Evolutionary conservation across 2,113 vertebrate genomes (phyloP).

Genomic region (Junco hyemalis): DNA sequence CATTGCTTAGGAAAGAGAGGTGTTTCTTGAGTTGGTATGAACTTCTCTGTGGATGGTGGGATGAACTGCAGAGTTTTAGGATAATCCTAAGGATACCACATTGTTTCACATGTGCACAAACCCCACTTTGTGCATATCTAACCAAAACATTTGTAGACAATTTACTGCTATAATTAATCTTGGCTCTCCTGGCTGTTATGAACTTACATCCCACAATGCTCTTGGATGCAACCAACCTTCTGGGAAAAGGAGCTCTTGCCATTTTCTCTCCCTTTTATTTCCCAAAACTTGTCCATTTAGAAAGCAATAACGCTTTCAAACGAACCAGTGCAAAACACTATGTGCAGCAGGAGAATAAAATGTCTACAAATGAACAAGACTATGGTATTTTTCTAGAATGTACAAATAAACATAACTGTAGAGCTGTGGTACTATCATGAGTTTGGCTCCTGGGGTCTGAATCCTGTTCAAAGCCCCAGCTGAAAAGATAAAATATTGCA

Average conservation of each 20-base stretch:
- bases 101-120: neutral
- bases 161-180: constrained; percentile 32
- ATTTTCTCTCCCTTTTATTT: neutral
- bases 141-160: neutral
- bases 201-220: constrained; percentile 14
- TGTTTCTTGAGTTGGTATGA: neutral
- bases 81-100: neutral
- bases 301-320: neutral
- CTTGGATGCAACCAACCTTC: constrained; percentile 11
- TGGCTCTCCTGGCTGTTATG: constrained; percentile 19
- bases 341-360: neutral
- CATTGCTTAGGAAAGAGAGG: neutral
- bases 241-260: neutral
- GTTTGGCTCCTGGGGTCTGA: constrained; percentile 18
- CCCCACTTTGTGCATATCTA: neutral
- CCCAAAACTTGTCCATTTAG: neutral
- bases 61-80: neutral
- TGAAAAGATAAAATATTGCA: neutral
- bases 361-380: neutral
- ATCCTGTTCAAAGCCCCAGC: neutral
- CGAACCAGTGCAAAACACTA: neutral
- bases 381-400: neutral
- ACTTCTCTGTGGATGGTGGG: neutral
- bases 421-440: neutral
- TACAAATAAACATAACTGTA: neutral